A percentile compares a stretch with the other conserved stretches of the same genome.
phyloP scores from a whole-genome alignment of 2,797 vertebrate species.

The Bradypus variegatus region DNA sequence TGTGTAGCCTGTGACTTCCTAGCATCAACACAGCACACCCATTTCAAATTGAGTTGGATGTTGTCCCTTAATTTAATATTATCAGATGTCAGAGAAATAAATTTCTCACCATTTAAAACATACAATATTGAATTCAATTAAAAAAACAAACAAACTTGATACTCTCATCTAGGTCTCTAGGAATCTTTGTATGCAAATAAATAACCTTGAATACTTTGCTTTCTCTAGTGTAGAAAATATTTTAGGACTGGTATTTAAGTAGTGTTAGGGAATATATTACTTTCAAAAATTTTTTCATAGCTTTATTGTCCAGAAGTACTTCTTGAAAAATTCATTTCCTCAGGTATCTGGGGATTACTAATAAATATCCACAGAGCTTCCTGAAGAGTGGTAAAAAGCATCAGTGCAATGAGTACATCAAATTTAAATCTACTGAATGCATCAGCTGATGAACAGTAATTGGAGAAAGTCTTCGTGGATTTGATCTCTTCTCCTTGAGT shows the following conservation, averaged over 20 bases:
- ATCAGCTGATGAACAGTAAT: neutral
- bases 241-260: neutral
- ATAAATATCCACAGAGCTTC: neutral
- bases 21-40: neutral
- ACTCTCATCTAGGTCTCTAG: neutral
- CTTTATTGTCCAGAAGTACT: neutral
- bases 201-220: neutral
- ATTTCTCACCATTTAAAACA: neutral
- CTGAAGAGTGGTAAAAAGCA: neutral
- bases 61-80: neutral
- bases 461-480: neutral
- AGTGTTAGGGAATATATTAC: neutral
- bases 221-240: neutral
- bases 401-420: neutral
- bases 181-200: neutral
- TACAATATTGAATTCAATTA: neutral
- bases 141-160: neutral
- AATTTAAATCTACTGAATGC: neutral
- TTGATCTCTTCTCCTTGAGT: neutral
- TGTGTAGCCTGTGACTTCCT: neutral
- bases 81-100: neutral
- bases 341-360: neutral
- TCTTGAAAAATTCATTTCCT: neutral
- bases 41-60: neutral
- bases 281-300: neutral